Conservation (phyloP, 2,797 vertebrate species). For the Australoheros facetus region DNA sequence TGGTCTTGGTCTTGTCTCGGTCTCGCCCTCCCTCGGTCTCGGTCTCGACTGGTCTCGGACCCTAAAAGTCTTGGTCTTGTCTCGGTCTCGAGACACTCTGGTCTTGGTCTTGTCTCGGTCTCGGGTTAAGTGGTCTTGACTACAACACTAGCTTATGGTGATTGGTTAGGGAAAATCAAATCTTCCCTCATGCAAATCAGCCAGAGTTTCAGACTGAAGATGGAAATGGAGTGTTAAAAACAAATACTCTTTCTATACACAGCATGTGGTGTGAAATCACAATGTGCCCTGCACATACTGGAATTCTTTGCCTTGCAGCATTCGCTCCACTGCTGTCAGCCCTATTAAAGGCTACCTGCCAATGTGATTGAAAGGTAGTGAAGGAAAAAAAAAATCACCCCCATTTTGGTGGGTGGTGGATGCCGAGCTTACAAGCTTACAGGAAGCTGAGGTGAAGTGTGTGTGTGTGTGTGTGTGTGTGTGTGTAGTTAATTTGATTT, state of each 20-base stretch:
- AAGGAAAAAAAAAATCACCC: not conserved
- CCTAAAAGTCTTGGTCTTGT: too few relatives aligned
- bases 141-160: too few relatives aligned
- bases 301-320: not conserved
- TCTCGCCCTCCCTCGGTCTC: too few relatives aligned
- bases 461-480: too few relatives aligned
- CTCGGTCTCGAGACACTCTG: too few relatives aligned
- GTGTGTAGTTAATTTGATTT: not conserved
- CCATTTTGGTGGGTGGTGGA: not conserved
- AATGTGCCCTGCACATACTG: not conserved
- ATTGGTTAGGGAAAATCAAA: not conserved
- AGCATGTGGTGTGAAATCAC: not conserved
- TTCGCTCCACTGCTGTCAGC: not conserved
- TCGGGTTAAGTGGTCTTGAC: too few relatives aligned
- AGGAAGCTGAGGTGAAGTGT: not conserved
- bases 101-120: too few relatives aligned
- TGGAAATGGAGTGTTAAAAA: not conserved
- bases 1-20: too few relatives aligned
- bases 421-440: not conserved
- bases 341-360: conserved; percentile 1
- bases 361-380: not conserved
- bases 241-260: not conserved
- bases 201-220: not conserved
- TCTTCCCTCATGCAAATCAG: not conserved
- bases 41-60: too few relatives aligned